Evolutionary conservation across 2,113 vertebrate genomes (phyloP).

Genomic region (Centropus bengalensis): DNA sequence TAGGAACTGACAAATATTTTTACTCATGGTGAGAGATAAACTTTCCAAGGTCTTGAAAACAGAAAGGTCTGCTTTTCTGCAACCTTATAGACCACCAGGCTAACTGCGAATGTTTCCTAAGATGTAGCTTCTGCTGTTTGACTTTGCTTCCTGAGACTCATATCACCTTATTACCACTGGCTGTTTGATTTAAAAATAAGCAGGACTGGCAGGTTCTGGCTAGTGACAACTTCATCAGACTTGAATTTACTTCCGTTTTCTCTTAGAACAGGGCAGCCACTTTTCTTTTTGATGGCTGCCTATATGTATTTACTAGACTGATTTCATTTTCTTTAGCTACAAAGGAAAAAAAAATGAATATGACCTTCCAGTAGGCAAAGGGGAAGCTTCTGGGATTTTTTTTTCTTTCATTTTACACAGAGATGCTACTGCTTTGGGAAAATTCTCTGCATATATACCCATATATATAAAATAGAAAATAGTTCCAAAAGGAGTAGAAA

Average conservation of each 20-base stretch:
- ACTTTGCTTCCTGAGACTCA: slow-evolving; percentile 26
- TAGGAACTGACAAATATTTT: not conserved
- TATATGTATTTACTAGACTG: slow-evolving; percentile 47
- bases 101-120: slow-evolving; percentile 5
- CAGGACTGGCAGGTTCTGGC: slow-evolving; percentile 27
- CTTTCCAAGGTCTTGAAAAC: slow-evolving; percentile 5
- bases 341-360: slow-evolving; percentile 29
- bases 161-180: slow-evolving; percentile 15
- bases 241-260: slow-evolving; percentile 38
- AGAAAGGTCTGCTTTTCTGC: slow-evolving; percentile 29
- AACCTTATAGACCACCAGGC: not conserved
- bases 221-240: slow-evolving; percentile 39
- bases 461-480: not conserved
- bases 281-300: slow-evolving; percentile 51
- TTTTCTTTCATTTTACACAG: not conserved
- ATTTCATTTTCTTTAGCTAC: slow-evolving; percentile 50
- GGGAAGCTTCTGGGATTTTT: slow-evolving; percentile 19
- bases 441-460: not conserved
- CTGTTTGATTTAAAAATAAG: slow-evolving; percentile 53
- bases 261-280: slow-evolving; percentile 31
- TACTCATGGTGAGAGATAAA: not conserved
- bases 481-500: not conserved
- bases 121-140: slow-evolving; percentile 18
- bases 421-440: slow-evolving; percentile 1
- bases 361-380: slow-evolving; percentile 43